Conservation (phyloP, 2,888 invertebrate species). For the Sphaeridia pumilis region DNA sequence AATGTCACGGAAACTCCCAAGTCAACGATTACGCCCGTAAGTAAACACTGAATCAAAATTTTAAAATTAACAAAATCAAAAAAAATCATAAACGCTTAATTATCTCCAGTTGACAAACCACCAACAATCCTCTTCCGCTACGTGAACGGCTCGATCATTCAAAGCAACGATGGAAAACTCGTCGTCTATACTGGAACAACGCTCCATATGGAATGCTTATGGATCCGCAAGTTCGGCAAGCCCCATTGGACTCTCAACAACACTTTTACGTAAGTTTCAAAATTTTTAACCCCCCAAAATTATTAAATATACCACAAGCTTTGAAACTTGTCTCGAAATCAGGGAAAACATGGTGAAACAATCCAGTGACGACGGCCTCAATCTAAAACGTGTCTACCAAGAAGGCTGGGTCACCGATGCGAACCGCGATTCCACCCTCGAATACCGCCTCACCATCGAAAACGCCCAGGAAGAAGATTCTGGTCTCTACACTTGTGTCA, state of each 20-base stretch:
- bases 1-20: slow-evolving; percentile 70
- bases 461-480: slow-evolving; percentile 72
- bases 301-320: too few relatives aligned
- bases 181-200: slow-evolving; percentile 76
- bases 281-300: too few relatives aligned
- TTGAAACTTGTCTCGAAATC: too few relatives aligned
- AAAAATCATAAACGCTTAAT: not conserved
- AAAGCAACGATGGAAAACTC: slow-evolving; percentile 71
- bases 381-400: slow-evolving; percentile 58
- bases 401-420: slow-evolving; percentile 58
- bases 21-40: slow-evolving; percentile 73
- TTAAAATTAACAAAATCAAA: not conserved
- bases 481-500: slow-evolving; percentile 70
- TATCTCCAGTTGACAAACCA: slow-evolving; percentile 63
- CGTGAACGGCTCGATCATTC: slow-evolving; percentile 70
- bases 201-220: slow-evolving; percentile 76
- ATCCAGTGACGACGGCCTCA: not conserved
- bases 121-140: slow-evolving; percentile 74
- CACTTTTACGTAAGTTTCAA: not conserved
- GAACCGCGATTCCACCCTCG: slow-evolving; percentile 62
- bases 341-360: slow-evolving; percentile 13
- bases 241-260: not conserved
- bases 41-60: slow-evolving; percentile 37
- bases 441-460: slow-evolving; percentile 67
- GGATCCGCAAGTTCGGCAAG: slow-evolving; percentile 62